These are phyloP conservation scores for Zoanthus gigantus DNA, from an alignment of 92 coral and sea anemone species.

Conservation along the genomic window DNA sequence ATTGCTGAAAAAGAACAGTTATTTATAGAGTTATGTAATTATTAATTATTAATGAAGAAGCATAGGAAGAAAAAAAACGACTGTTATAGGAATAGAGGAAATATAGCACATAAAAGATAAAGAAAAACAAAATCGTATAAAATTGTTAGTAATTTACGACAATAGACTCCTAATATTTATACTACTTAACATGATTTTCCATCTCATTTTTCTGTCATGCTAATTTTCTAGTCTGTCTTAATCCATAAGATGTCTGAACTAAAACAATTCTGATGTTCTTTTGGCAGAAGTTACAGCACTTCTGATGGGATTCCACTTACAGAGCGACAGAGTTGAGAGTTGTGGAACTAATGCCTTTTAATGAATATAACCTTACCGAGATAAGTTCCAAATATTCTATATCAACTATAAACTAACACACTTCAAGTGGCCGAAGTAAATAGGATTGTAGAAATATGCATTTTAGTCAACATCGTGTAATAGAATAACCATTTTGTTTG, in stretches of 20 bases:
- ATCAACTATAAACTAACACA: background rate
- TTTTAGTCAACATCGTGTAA: background rate
- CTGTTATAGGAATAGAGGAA: no score
- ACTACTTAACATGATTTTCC: no score
- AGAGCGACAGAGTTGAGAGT: slow-evolving; percentile 39
- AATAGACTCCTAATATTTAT: no score
- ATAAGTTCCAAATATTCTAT: background rate
- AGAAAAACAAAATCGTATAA: no score
- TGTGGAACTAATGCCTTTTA: slow-evolving; percentile 35
- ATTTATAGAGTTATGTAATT: no score
- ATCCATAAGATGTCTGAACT: slow-evolving; percentile 3
- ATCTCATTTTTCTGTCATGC: no score
- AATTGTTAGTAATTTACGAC: no score
- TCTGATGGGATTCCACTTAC: slow-evolving; percentile 53
- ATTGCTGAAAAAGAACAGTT: no score
- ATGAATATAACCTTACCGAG: slow-evolving; percentile 22
- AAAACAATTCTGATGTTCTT: slow-evolving; percentile 42
- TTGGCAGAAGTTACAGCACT: slow-evolving; percentile 56
- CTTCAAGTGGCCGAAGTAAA: background rate
- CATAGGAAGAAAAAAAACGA: no score
- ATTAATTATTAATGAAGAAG: no score
- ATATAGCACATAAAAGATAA: no score
- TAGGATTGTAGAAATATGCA: background rate
- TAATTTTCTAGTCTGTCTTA: no score
- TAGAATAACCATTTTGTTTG: background rate